These are phyloP conservation scores for Clusia tigrina DNA, from an alignment of 2,888 invertebrate species.

Conservation along the genomic window DNA sequence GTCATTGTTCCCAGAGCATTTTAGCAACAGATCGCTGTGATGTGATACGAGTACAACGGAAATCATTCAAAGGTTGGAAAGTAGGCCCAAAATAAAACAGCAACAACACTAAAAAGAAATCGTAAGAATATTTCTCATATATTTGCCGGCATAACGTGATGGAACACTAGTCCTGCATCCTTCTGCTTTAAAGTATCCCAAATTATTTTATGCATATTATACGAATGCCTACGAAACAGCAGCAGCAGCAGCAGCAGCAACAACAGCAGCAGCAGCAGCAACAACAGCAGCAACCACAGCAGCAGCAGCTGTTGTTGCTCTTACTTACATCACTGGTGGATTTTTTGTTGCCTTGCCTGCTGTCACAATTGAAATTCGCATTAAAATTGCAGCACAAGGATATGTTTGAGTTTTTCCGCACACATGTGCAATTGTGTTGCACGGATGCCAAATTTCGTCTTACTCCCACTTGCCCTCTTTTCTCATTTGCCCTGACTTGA, in stretches of 20 bases:
- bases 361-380: background rate
- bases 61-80: too few species aligned
- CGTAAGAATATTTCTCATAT: too few species aligned
- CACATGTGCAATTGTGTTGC: background rate
- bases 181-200: background rate
- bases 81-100: too few species aligned
- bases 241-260: background rate
- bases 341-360: background rate
- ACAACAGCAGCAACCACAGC: background rate
- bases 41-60: too few species aligned
- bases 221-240: background rate
- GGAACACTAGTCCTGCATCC: too few species aligned
- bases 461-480: background rate
- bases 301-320: background rate
- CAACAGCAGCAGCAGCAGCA: too few species aligned
- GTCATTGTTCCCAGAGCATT: too few species aligned
- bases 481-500: background rate
- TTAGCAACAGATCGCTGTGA: too few species aligned
- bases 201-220: conserved; percentile 1
- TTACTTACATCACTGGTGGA: background rate
- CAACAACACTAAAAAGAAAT: too few species aligned
- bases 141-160: too few species aligned
- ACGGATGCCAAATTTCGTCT: background rate
- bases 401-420: conserved; percentile 1
- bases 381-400: conserved; percentile 5